phyloP scores from a whole-genome alignment of 1,140 invertebrate species.

The Whitmania pigra region DNA sequence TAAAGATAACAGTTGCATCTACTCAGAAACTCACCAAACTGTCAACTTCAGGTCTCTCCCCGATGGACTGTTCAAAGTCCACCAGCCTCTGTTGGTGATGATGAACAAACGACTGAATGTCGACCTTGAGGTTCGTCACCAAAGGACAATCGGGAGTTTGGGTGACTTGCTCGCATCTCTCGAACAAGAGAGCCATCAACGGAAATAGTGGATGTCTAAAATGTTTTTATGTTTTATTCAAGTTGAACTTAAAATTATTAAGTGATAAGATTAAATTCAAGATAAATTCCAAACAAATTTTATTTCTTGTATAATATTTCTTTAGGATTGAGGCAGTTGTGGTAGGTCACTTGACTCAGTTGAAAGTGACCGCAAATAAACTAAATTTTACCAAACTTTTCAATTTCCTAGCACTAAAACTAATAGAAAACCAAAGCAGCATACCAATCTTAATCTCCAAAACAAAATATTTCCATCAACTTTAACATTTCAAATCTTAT shows the following conservation, averaged over 20 bases:
- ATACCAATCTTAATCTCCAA: too few species aligned
- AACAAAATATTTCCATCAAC: too few species aligned
- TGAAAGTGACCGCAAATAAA: background rate
- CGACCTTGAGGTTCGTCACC: slow-evolving; percentile 35
- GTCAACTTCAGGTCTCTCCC: slow-evolving; percentile 81
- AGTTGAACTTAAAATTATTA: background rate
- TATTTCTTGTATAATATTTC: too few species aligned
- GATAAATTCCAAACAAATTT: background rate
- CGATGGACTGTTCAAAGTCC: slow-evolving; percentile 68
- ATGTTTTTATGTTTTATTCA: slow-evolving; percentile 17
- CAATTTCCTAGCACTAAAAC: background rate
- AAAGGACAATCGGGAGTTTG: slow-evolving; percentile 33
- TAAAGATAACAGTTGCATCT: background rate
- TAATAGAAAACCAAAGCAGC: too few species aligned
- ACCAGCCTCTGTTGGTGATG: slow-evolving; percentile 57
- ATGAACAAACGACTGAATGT: slow-evolving; percentile 51
- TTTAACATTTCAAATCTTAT: too few species aligned
- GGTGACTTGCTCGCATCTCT: slow-evolving; percentile 42
- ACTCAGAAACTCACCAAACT: slow-evolving; percentile 55
- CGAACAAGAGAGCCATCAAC: slow-evolving; percentile 40
- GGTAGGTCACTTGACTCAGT: too few species aligned
- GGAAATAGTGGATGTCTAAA: slow-evolving; percentile 42
- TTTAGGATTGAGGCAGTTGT: too few species aligned
- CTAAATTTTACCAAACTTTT: background rate
- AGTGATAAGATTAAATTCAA: background rate